Base-by-base conservation (phyloP, 1,140 invertebrate species). In the Tetragonula clypearis region DNA sequence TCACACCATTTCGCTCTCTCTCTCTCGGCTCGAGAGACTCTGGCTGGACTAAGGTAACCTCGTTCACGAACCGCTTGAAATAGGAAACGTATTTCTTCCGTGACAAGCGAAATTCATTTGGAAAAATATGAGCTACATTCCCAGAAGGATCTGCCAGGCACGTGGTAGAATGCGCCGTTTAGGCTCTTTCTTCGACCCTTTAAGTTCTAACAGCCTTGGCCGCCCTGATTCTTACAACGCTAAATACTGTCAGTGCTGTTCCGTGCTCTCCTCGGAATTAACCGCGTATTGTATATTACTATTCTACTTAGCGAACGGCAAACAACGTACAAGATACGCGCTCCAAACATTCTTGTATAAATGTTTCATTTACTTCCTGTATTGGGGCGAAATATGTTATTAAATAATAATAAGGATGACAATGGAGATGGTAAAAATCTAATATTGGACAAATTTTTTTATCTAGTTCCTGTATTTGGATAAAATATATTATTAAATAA, bases 61-160 rank as follows among this genome's bases (percentile, higher is more conserved):
- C 77, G 69, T 68, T 77, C 30, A 66, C 68, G 55, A 55, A 62
- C 56, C 53, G 69, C 76, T 53, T 60, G 71, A 76, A 86, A 89
- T 86, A 85, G 84, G 68, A 83, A 65, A 56, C 89, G 72, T 87
- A 89, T 84, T 83, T 90, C 74, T 77, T 74, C 75, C 58, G 49
- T 65, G 65, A 84, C 82, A 73, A 72, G 71, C 26, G 73, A 84
- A 90, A 90, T 91, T 87, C 88, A 90, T 90, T 90, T 81, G 66
- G 58, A 79, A 87, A 87, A 88, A 85, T 87, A 85, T 82, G 85
- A 62, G 73, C 53, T 49, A 72, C 79, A 82, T 85, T 89, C 72
- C 23, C 78, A 62, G 82, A 68, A 56, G 80, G 60, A 84, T 60
- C 81, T 60, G 30, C 81, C 66, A 49, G 68, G 23, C 30, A 62